Evolutionary conservation across 2,113 vertebrate genomes (phyloP), one percentile per base, ranked within the genome.

Genomic region (Festucalex cinctus): DNA sequence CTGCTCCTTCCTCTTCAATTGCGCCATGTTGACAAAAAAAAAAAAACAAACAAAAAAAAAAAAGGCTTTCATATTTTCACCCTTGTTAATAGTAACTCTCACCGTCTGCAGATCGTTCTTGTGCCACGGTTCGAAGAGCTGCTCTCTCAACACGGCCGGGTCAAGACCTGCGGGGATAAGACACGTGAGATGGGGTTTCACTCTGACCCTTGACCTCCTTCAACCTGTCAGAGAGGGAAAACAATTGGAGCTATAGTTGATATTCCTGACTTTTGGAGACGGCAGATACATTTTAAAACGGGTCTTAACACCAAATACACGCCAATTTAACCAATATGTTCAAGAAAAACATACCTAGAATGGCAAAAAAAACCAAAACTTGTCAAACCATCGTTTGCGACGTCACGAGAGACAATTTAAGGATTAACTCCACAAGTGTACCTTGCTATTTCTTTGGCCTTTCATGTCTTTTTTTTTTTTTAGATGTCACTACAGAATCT

Each of bases 101-200:
- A 92, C 91, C 90, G 66, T 83, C 75, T 83, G 74, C 57, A 88
- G 75, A 69, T 92, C 84, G 67, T 88, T 91, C 75, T 36, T 36
- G 82, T 63, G 81, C 91, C 92, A 92, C 20, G 84, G 79, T 59
- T 86, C 77, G 22, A 82, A 80, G 70, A 92, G 86, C 44, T 83
- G 70, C 48, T 87, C 85, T 70, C 69, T 81, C 76, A 93, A 81
- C 65, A 70, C 39, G 9, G 19, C 39, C 16, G 85, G 86, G 84
- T 89, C 88, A 74, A 84, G 84, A 88, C 87, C 91, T 92, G 76
- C 16, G 51, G 36, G 69, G 44, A 72, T 67, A 44, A 71, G 46
- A 85, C 72, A 78, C 44, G 58, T 75, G 62, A 81, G 74, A 46
- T 79, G 68, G 66, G 70, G 69, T 82, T 84, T 84, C 72, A 83